Base-by-base conservation (phyloP, 2,888 invertebrate genomes). In the Xestia ashworthii region DNA sequence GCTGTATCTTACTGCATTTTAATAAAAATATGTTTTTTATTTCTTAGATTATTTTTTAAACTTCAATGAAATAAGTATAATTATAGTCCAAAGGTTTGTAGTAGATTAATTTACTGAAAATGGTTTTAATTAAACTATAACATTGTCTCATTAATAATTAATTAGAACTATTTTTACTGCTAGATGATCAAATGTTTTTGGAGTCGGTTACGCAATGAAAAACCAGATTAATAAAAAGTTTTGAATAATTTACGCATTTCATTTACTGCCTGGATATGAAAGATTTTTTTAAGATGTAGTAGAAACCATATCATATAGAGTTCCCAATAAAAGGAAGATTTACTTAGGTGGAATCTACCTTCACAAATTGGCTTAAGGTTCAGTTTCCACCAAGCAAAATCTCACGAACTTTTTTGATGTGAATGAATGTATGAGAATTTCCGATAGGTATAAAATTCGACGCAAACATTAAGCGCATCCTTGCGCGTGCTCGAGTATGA, bases 21-120 rank as follows among this genome's bases (percentile, higher is more conserved):
- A n/a, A 62, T 46, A 44, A 75, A 65, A 44, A 41, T 3, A 48
- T 2, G n/a, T 44, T 74, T 62, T 58, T 38, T 67, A 9, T 3
- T 73, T 80, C 46, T 69, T 66, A 19, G 1, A 4, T 32, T 22
- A 32, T 53, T 69, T 66, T 75, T 75, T 44, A 70, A 55, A 68
- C 65, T 73, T 75, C 25, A 62, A 69, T 58, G 38, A 77, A 74
- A 64, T 81, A 70, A 74, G 80, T 62, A 70, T 80, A n/a, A 65
- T 44, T 14, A 60, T 72, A 87, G 77, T 86, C 88, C 87, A 87
- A 88, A 87, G 87, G 84, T 84, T 80, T 82, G 58, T 64, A 46
- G 73, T 71, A 87, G 76, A 76, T 65, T 81, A 70, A 73, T 83
- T 88, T 78, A 83, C 80, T 69, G 74, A 78, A 80, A 66, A 53